A percentile compares a stretch with the other conserved stretches of the same genome.
Evolutionary conservation across 2,113 vertebrate species (phyloP).

Genomic region (Dasyornis broadbenti): DNA sequence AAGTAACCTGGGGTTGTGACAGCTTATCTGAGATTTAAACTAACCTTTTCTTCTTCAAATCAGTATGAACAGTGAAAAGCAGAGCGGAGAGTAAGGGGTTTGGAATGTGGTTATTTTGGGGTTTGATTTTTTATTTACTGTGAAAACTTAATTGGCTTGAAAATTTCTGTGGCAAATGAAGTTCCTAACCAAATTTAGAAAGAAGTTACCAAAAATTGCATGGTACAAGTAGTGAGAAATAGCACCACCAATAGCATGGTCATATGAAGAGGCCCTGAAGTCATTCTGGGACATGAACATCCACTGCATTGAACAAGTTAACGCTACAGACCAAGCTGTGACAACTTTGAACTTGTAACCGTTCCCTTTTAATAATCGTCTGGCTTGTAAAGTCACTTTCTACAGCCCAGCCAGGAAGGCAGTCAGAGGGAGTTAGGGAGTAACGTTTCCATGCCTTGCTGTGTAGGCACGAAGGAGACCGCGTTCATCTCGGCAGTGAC

Average conservation of each 20-base stretch:
- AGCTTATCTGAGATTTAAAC: not conserved
- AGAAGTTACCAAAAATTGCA: not conserved
- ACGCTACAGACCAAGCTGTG: not conserved
- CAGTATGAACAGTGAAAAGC: not conserved
- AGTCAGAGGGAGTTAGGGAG: not conserved
- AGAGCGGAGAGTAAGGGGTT: not conserved
- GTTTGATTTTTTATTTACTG: not conserved
- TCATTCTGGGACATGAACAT: not conserved
- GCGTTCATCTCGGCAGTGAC: conserved; percentile 90
- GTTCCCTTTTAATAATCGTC: not conserved
- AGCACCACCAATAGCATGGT: not conserved
- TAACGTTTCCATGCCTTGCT: not conserved
- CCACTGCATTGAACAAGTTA: not conserved
- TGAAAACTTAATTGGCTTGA: not conserved
- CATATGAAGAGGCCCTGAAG: not conserved
- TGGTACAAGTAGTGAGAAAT: not conserved
- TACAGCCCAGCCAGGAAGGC: not conserved
- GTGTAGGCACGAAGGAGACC: conserved; percentile 90
- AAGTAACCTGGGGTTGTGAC: not conserved
- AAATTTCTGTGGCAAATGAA: not conserved
- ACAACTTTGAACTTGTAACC: not conserved
- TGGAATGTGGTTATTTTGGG: not conserved
- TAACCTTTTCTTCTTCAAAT: not conserved
- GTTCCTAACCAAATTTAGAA: not conserved
- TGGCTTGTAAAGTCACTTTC: not conserved